phyloP scores from a whole-genome alignment of 2,113 vertebrate genomes.

The Uria aalge region DNA sequence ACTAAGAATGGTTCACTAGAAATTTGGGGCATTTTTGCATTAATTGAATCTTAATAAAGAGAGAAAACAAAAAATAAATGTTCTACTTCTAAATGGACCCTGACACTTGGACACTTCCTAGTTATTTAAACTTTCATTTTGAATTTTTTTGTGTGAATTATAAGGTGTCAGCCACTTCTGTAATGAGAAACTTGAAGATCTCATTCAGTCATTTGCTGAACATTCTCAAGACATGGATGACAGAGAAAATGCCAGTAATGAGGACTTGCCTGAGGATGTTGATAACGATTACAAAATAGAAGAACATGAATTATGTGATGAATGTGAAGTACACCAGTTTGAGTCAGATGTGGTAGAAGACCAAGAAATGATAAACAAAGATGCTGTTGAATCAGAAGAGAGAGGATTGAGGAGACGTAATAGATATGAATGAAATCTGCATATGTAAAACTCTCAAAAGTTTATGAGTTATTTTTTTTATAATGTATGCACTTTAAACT shows the following conservation, averaged over 20 bases:
- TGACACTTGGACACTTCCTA: background rate
- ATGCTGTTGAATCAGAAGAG: background rate
- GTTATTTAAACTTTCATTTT: background rate
- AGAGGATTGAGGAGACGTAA: conserved; percentile 78
- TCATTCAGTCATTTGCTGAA: conserved; percentile 80
- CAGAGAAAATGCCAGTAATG: background rate
- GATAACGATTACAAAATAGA: conserved; percentile 22
- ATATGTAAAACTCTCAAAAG: background rate
- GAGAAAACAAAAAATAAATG: background rate
- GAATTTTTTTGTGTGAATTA: background rate
- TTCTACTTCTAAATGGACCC: background rate
- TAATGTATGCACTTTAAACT: conserved; percentile 59
- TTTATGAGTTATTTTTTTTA: background rate
- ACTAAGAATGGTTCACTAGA: background rate
- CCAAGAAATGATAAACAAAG: conserved; percentile 27
- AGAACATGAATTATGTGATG: background rate
- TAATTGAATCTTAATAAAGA: background rate
- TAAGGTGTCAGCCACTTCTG: conserved; percentile 68
- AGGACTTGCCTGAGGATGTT: conserved; percentile 1
- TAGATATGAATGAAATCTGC: conserved; percentile 73
- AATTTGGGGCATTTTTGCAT: background rate
- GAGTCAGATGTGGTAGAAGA: conserved; percentile 32
- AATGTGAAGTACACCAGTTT: conserved; percentile 43
- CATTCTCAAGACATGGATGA: conserved; percentile 29
- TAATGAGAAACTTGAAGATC: conserved; percentile 80